Base-by-base conservation (phyloP, 2,888 invertebrate genomes). In the Timema podura region DNA sequence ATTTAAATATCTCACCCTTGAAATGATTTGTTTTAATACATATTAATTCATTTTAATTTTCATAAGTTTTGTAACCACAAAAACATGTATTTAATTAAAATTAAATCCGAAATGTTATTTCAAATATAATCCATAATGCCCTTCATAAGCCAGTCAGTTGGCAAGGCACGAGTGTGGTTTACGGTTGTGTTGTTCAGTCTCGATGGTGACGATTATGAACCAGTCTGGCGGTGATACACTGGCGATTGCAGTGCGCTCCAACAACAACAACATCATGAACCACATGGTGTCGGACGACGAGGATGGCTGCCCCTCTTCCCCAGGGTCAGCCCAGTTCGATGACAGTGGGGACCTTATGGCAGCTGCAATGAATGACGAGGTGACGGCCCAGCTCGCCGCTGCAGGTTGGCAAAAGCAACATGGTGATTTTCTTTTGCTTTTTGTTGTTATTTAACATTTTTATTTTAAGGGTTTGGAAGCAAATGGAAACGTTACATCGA, bases 321-420 rank as follows among this genome's bases (percentile, higher is more conserved):
- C 91, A 48, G 90, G 88, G 67, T 92, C 92, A 59, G 76, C 77
- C n/a, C 85, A 86, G 57, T 90, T 91, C 76, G 92, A 91, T 77
- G 95, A 95, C 79, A 88, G 90, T 68, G 85, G 88, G 3, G 96
- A 96, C 79, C 86, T 96, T 73, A 89, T 95, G 82, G 88, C 91
- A 75, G 90, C 89, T 70, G 91, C 92, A 67, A 91, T 93, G 88
- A 90, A 91, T 76, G 96, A 97, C 82, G 96, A 97, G 79, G 95
- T 98, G 77, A 96, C 96, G 75, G 95, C 96, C 80, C 97, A 97
- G 80, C 85, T 98, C 77, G 96, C 96, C 69, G 96, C 96, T 77
- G 96, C 97, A 81, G 97, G 96, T 93, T 83, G 82, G 83, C 81
- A 81, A 81, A 80, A 80, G 80, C 79, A 78, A 80, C 80, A 83